A percentile compares a stretch with the other conserved stretches of the same genome.
These are phyloP conservation scores for Chymomyza caudatula DNA, from an alignment of 2,888 invertebrate species.

Conservation along the genomic window DNA sequence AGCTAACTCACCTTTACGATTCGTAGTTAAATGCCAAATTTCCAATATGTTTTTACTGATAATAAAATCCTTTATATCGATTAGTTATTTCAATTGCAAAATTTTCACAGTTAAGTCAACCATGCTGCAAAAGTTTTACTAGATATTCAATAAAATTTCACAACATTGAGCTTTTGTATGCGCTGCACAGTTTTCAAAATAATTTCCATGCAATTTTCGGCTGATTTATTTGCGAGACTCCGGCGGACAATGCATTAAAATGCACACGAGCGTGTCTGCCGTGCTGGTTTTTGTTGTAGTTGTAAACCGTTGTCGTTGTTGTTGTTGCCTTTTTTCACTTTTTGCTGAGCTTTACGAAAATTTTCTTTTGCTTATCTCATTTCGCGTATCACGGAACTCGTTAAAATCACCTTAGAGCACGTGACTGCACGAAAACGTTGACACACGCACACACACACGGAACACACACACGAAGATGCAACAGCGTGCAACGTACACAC, in stretches of 20 bases:
- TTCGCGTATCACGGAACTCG: slow-evolving; percentile 70
- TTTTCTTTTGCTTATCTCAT: slow-evolving; percentile 53
- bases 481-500: slow-evolving; percentile 27
- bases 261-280: slow-evolving; percentile 11
- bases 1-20: slow-evolving; percentile 14
- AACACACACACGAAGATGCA: slow-evolving; percentile 38
- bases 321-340: slow-evolving; percentile 4
- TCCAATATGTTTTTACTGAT: slow-evolving; percentile 1
- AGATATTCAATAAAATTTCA: background rate
- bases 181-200: slow-evolving; percentile 33
- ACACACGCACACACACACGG: slow-evolving; percentile 5
- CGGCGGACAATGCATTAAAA: background rate
- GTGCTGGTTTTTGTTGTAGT: slow-evolving; percentile 9
- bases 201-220: slow-evolving; percentile 39
- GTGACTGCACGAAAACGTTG: slow-evolving; percentile 55
- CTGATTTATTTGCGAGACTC: slow-evolving; percentile 27
- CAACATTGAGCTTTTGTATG: background rate
- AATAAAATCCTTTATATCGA: background rate
- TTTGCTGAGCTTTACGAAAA: slow-evolving; percentile 19
- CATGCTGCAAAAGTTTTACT: background rate
- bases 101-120: slow-evolving; percentile 12
- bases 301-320: slow-evolving; percentile 4
- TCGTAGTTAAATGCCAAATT: background rate
- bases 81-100: background rate
- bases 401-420: slow-evolving; percentile 71